Conservation (phyloP, 2,113 vertebrate species). For the Lepus europaeus region DNA sequence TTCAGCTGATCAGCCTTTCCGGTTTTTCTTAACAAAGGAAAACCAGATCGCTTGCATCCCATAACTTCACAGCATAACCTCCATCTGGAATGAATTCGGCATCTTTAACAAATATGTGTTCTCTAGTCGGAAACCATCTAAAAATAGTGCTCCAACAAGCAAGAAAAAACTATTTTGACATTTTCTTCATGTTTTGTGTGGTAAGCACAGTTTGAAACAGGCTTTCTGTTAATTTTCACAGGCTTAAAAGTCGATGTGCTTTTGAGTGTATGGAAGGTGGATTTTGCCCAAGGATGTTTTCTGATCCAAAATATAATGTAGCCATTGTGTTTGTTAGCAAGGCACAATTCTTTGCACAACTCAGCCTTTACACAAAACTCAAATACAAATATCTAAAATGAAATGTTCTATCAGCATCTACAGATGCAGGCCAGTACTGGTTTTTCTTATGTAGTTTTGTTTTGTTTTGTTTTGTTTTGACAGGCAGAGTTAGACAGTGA, state of each 20-base stretch:
- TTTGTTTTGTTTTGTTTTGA: too few species aligned
- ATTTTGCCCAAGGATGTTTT: slow-evolving; percentile 61
- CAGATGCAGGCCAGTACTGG: neutral
- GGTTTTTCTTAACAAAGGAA: slow-evolving; percentile 74
- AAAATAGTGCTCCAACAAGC: slow-evolving; percentile 78
- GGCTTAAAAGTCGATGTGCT: slow-evolving; percentile 8
- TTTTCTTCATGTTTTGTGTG: slow-evolving; percentile 77
- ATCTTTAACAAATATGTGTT: slow-evolving; percentile 82
- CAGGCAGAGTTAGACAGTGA: too few species aligned
- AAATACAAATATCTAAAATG: neutral
- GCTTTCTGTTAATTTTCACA: slow-evolving; percentile 78
- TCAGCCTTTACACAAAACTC: neutral
- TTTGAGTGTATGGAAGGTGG: neutral
- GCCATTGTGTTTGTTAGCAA: slow-evolving; percentile 33
- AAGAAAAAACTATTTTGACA: slow-evolving; percentile 82
- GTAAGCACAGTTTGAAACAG: slow-evolving; percentile 75
- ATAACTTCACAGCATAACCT: slow-evolving; percentile 55
- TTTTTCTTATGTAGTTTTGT: neutral
- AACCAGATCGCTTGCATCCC: slow-evolving; percentile 48
- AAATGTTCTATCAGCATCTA: neutral
- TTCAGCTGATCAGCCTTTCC: slow-evolving; percentile 57
- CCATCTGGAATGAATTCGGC: slow-evolving; percentile 82
- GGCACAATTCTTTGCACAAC: neutral
- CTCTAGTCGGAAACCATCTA: slow-evolving; percentile 78
- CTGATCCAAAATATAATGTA: slow-evolving; percentile 16